phyloP scores from a whole-genome alignment of 1,140 invertebrate species.

The Drosophila kurseongensis region DNA sequence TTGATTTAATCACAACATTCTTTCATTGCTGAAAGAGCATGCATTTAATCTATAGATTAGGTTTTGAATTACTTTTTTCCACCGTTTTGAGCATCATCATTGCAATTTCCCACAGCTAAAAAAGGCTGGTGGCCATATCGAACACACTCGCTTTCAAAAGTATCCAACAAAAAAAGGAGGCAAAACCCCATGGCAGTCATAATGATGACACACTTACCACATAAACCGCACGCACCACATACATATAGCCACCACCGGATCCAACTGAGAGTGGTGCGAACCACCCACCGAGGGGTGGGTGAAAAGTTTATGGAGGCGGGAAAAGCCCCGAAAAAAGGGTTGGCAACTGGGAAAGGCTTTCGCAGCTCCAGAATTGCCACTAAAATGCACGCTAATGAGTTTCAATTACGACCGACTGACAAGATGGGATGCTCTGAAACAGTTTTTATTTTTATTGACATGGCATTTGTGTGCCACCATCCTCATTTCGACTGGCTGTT shows the following conservation, averaged over 20 bases:
- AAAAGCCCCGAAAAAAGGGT: conserved; percentile 63
- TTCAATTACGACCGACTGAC: conserved; percentile 76
- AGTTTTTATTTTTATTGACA: conserved; percentile 70
- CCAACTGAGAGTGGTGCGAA: conserved; percentile 14
- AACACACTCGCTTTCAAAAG: not conserved
- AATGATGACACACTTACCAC: conserved; percentile 81
- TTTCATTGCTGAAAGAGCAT: no score
- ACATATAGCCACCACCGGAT: conserved; percentile 35
- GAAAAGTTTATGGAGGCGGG: not conserved
- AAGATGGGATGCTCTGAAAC: conserved; percentile 34
- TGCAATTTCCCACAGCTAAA: not conserved
- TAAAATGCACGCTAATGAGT: conserved; percentile 84
- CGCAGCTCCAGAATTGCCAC: conserved; percentile 61
- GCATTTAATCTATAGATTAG: no score
- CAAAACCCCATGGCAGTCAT: conserved; percentile 62
- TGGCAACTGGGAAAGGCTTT: conserved; percentile 38
- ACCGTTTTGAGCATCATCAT: not conserved
- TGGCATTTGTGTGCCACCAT: conserved; percentile 18
- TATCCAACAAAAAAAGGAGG: conserved; percentile 37
- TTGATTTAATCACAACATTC: no score
- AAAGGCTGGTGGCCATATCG: conserved; percentile 6
- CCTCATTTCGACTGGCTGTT: conserved; percentile 9
- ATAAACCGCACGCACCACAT: conserved; percentile 71
- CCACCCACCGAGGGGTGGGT: conserved; percentile 22
- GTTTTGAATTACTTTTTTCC: not conserved